These are phyloP conservation scores for Channa striata DNA, from an alignment of 2,797 vertebrate genomes.

Conservation along the genomic window DNA sequence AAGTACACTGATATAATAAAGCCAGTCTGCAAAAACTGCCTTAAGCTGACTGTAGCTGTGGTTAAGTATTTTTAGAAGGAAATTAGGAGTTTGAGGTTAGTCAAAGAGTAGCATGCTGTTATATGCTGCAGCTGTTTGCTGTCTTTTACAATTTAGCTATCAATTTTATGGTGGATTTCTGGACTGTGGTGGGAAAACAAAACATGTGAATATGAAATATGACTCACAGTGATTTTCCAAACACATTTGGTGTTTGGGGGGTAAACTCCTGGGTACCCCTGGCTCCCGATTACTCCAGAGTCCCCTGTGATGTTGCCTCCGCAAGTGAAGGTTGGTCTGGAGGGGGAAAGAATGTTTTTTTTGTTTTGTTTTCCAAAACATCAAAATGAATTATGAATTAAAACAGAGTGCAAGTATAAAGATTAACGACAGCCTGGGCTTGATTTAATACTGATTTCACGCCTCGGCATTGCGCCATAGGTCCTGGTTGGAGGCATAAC, in stretches of 20 bases:
- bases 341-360: slow-evolving; percentile 19
- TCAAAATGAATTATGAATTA: slow-evolving; percentile 9
- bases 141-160: neutral
- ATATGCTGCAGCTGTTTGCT: slow-evolving; percentile 18
- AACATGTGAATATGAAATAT: slow-evolving; percentile 8
- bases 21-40: slow-evolving; percentile 39
- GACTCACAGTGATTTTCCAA: slow-evolving; percentile 98
- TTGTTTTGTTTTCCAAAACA: slow-evolving; percentile 15
- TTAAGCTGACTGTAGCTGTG: slow-evolving; percentile 40
- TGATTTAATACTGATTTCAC: slow-evolving; percentile 24
- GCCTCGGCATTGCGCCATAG: slow-evolving; percentile 51
- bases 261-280: slow-evolving; percentile 98
- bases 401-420: neutral
- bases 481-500: slow-evolving; percentile 28
- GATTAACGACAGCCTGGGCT: slow-evolving; percentile 2
- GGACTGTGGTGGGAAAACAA: neutral
- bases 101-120: slow-evolving; percentile 23
- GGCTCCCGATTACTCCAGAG: slow-evolving; percentile 95
- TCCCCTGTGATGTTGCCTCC: slow-evolving; percentile 94
- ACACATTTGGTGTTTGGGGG: slow-evolving; percentile 98
- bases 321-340: slow-evolving; percentile 91
- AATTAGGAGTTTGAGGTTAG: slow-evolving; percentile 30
- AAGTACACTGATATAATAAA: slow-evolving; percentile 40
- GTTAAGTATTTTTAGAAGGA: slow-evolving; percentile 52
- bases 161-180: neutral